Percentiles rank a stretch among this genome's conserved stretches.
phyloP scores from a whole-genome alignment of 53 echinoderm and acorn worm species.

The Patiria pectinifera region DNA sequence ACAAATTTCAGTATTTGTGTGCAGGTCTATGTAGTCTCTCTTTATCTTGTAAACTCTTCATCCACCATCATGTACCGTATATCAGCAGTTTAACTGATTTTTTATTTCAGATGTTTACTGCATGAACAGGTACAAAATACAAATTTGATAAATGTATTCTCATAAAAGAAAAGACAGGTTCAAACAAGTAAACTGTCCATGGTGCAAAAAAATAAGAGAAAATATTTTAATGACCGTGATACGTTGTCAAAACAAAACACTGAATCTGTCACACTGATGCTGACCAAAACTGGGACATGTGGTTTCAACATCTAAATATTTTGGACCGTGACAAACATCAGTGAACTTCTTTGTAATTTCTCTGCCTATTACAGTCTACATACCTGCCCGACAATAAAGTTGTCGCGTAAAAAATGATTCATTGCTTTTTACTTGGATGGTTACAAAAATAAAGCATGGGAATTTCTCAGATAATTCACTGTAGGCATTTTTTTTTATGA shows the following conservation, averaged over 20 bases:
- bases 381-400: background rate
- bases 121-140: too few relatives aligned
- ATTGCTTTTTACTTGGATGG: background rate
- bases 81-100: too few relatives aligned
- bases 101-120: too few relatives aligned
- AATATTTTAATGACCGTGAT: background rate
- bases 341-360: background rate
- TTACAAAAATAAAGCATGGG: background rate
- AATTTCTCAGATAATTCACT: background rate
- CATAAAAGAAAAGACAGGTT: too few relatives aligned
- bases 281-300: background rate
- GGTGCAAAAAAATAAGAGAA: background rate
- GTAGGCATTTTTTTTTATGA: background rate
- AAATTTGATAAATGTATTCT: too few relatives aligned
- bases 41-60: too few relatives aligned
- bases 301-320: background rate
- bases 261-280: background rate
- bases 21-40: too few relatives aligned
- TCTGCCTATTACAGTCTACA: background rate
- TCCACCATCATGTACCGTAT: too few relatives aligned
- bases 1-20: too few relatives aligned
- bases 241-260: background rate
- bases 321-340: background rate
- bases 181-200: too few relatives aligned
- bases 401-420: slow-evolving; percentile 1